Evolutionary conservation across 2,113 vertebrate species (phyloP), one percentile per base, ranked within the genome.

Genomic region (Heterotilapia buettikoferi): DNA sequence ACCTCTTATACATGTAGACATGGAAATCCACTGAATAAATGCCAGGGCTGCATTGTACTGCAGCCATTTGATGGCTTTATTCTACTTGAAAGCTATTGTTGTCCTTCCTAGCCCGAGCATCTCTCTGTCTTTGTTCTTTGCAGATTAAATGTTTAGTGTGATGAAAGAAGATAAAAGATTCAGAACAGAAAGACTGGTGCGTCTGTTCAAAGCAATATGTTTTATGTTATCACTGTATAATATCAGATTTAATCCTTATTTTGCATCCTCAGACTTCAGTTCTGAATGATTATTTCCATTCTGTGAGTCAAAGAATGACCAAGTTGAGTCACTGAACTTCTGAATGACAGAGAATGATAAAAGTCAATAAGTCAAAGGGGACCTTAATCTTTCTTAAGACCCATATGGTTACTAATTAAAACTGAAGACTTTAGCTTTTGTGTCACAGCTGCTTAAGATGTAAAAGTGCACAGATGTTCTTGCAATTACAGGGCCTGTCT

Each of bases 381-480:
- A 89, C 73, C n/a, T 79, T 88, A 84, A 91, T 90, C 85, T 91
- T 61, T 84, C 85, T 90, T 92, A 83, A 31, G 52, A 68, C 82
- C 89, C 93, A 95, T 92, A 91, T 95, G 93, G 88, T 16, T 21
- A 59, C 89, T 94, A 90, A 92, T 94, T 93, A 82, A 86, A 82
- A 85, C 63, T 68, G 21, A 92, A 82, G 84, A 86, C 63, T 89
- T 88, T 14, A 76, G 90, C 90, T 87, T 92, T 95, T 92, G 94
- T 90, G 91, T 76, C 84, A 71, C 16, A 79, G 85, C 85, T 89
- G 91, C 91, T 93, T 91, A 94, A 94, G 94, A 96, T 88, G 93
- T 96, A 94, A 95, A 95, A 95, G 86, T 91, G 93, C 92, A 95
- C 96, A 97, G 96, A 96, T 97, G 96, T 96, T 94, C 90, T 87